Conservation (phyloP, 2,888 invertebrate genomes). For the Oeneis ivallda region DNA sequence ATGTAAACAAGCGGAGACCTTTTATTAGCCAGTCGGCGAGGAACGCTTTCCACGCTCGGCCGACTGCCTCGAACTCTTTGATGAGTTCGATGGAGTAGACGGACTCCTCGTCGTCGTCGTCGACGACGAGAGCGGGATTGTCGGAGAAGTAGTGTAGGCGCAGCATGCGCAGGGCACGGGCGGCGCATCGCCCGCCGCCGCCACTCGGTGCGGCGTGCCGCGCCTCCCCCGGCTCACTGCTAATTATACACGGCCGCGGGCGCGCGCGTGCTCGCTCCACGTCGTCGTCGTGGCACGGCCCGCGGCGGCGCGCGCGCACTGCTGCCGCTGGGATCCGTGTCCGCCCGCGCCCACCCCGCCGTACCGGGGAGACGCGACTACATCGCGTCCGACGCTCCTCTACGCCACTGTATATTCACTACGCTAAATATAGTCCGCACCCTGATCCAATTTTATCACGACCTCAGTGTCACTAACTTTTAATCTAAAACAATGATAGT, state of each 20-base stretch:
- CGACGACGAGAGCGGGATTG: conserved; percentile 86
- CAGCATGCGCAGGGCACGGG: conserved; percentile 85
- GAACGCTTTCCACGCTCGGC: conserved; percentile 89
- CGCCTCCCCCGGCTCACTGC: conserved; percentile 79
- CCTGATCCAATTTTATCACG: conserved; percentile 48
- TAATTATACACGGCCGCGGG: conserved; percentile 67
- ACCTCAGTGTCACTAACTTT: conserved; percentile 40
- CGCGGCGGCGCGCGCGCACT: conserved; percentile 43
- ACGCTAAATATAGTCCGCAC: conserved; percentile 47
- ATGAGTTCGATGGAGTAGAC: conserved; percentile 92
- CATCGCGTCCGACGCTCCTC: conserved; percentile 43
- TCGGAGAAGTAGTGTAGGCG: conserved; percentile 92
- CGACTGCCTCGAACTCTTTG: conserved; percentile 92
- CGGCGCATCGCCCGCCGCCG: conserved; percentile 72
- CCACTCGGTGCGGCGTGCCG: conserved; percentile 75
- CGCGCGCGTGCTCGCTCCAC: conserved; percentile 41
- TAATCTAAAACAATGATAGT: conserved; percentile 21
- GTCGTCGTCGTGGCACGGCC: conserved; percentile 24
- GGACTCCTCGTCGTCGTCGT: conserved; percentile 81
- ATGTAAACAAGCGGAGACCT: conserved; percentile 62
- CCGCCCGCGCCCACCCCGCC: conserved; percentile 47
- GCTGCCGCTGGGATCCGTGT: conserved; percentile 37
- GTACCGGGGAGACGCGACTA: conserved; percentile 47
- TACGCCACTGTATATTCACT: conserved; percentile 40
- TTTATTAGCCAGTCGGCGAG: conserved; percentile 85